phyloP scores from a whole-genome alignment of 2,113 vertebrate species.

The Nyctereutes procyonoides region DNA sequence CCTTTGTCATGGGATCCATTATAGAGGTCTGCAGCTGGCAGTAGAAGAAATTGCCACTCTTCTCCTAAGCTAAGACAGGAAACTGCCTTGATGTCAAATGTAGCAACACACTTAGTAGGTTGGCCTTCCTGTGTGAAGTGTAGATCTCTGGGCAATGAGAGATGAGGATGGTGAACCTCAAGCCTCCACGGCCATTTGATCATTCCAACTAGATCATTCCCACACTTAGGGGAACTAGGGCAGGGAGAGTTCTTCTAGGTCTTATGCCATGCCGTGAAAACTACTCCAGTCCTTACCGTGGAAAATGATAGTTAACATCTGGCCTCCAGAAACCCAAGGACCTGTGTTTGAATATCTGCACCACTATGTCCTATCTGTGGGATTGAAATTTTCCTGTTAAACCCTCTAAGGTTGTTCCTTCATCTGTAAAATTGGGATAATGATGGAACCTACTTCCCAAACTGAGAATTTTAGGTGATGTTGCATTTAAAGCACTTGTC shows the following conservation, averaged over 20 bases:
- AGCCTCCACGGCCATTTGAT: background rate
- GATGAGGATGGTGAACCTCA: background rate
- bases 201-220: background rate
- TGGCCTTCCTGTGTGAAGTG: background rate
- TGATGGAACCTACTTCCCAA: background rate
- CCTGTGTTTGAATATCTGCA: background rate
- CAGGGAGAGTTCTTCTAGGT: background rate
- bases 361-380: background rate
- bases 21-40: background rate
- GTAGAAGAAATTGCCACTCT: background rate
- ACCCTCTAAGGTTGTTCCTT: background rate
- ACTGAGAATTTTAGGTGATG: background rate
- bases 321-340: background rate
- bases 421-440: background rate
- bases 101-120: background rate
- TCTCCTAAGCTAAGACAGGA: background rate
- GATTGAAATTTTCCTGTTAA: background rate
- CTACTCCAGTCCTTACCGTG: background rate
- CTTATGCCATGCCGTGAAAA: background rate
- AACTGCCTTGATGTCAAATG: background rate
- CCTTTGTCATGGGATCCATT: background rate
- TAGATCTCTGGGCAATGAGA: background rate
- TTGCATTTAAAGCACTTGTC: background rate
- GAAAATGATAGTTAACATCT: background rate
- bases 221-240: background rate